Conservation (phyloP, 2,888 invertebrate species). For the Oscheius onirici region DNA sequence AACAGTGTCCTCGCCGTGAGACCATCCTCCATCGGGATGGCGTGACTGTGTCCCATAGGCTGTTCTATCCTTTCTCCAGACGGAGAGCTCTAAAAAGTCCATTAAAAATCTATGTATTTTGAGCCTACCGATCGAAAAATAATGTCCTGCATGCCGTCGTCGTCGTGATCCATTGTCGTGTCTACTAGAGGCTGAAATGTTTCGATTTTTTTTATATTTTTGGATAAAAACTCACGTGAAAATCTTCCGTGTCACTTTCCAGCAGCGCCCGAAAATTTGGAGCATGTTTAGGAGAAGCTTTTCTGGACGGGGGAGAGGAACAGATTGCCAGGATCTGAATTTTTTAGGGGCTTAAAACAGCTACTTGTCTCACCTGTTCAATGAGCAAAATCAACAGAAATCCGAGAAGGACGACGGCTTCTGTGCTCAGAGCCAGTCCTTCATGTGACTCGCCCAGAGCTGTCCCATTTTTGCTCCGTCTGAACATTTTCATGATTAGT, state of each 20-base stretch:
- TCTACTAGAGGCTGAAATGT: conserved; percentile 34
- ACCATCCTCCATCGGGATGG: conserved; percentile 27
- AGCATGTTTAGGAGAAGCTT: conserved; percentile 14
- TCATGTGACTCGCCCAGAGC: conserved; percentile 20
- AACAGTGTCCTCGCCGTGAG: conserved; percentile 67
- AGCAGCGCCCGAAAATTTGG: conserved; percentile 23
- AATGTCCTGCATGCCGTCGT: conserved; percentile 58
- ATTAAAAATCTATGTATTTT: background rate
- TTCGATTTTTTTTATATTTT: background rate
- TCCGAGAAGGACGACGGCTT: conserved; percentile 63
- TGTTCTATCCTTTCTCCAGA: background rate
- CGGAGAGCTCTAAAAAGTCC: conserved; percentile 23
- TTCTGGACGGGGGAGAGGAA: conserved; percentile 13
- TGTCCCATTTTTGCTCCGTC: conserved; percentile 8
- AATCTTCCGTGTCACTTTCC: conserved; percentile 31
- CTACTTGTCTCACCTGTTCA: conserved; percentile 55
- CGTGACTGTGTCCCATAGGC: conserved; percentile 25
- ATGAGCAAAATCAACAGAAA: conserved; percentile 65
- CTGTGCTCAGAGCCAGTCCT: conserved; percentile 39
- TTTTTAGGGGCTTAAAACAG: too few relatives aligned
- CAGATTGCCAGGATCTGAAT: conserved; percentile 23
- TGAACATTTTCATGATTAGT: conserved; percentile 1
- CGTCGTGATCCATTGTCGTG: conserved; percentile 45
- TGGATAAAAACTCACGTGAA: background rate
- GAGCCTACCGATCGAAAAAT: conserved; percentile 54